Evolutionary conservation across 2,113 vertebrate genomes (phyloP).

Genomic region (Leuciscus idus): DNA sequence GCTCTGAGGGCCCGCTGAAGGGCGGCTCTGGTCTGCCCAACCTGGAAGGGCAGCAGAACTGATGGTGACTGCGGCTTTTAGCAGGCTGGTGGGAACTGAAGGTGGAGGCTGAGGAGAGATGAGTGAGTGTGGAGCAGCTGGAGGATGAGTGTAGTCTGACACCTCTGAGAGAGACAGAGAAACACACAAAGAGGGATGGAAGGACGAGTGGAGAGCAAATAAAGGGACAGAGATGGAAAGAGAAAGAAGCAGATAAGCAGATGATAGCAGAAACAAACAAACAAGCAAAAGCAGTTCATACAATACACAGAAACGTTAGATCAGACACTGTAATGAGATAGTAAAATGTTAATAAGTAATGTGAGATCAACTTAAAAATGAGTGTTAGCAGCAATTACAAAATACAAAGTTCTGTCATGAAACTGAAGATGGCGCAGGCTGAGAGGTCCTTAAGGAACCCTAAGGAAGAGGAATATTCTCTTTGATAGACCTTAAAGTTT

Average conservation of each 20-base stretch:
- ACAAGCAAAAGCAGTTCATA: conserved; percentile 43
- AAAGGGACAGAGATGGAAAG: conserved; percentile 40
- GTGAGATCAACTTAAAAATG: conserved; percentile 5
- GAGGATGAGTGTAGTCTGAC: conserved; percentile 71
- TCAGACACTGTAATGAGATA: conserved; percentile 1
- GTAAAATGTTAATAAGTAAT: neutral
- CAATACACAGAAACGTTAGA: conserved; percentile 21
- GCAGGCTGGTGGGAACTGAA: conserved; percentile 66
- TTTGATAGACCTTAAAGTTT: neutral
- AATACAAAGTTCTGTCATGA: too few species aligned
- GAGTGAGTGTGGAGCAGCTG: conserved; percentile 71
- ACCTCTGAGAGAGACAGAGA: conserved; percentile 52
- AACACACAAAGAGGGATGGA: conserved; percentile 33
- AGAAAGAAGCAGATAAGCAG: conserved; percentile 51
- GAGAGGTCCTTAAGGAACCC: too few species aligned
- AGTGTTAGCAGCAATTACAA: conserved; percentile 4
- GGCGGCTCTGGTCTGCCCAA: conserved; percentile 87
- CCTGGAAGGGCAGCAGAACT: conserved; percentile 91
- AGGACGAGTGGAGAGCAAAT: conserved; percentile 12
- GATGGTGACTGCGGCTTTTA: conserved; percentile 89
- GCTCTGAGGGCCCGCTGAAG: conserved; percentile 78
- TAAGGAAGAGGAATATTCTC: neutral
- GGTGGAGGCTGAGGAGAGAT: conserved; percentile 72
- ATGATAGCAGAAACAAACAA: conserved; percentile 47
- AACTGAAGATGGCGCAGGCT: too few species aligned